Conservation (phyloP, 2,797 vertebrate genomes). For the Dendrocincla fuliginosa region DNA sequence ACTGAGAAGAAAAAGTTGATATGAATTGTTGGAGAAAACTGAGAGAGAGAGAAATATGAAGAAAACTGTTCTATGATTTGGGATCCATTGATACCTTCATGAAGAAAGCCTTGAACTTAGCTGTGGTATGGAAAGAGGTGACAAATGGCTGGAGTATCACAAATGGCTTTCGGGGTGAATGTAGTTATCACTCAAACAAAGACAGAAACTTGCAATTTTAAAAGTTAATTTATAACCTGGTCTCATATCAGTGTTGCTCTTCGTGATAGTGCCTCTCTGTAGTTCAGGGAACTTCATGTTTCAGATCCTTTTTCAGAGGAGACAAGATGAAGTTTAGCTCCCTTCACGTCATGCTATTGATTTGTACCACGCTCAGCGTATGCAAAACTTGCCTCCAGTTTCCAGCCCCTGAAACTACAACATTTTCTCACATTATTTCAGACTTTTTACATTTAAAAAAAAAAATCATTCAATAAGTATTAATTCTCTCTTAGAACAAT, state of each 20-base stretch:
- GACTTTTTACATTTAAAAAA: not conserved
- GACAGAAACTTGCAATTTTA: not conserved
- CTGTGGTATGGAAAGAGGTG: not conserved
- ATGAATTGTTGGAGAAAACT: not conserved
- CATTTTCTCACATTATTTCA: not conserved
- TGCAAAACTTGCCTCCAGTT: not conserved
- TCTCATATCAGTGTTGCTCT: not conserved
- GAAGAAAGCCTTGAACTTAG: accelerated
- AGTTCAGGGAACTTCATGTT: not conserved
- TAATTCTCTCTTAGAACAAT: not conserved
- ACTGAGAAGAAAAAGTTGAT: not conserved
- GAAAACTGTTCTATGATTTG: not conserved
- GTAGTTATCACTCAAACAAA: not conserved
- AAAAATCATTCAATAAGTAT: not conserved
- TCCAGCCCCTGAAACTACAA: not conserved
- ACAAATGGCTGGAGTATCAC: not conserved
- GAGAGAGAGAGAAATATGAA: not conserved
- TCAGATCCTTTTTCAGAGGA: not conserved
- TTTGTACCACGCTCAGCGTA: not conserved
- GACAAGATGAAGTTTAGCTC: not conserved
- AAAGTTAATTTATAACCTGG: not conserved
- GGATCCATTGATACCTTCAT: not conserved
- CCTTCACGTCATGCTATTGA: not conserved
- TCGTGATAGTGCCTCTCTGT: not conserved
- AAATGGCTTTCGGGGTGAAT: not conserved